Evolutionary conservation across 2,797 vertebrate genomes (phyloP).

Genomic region (Buceros bicornis): DNA sequence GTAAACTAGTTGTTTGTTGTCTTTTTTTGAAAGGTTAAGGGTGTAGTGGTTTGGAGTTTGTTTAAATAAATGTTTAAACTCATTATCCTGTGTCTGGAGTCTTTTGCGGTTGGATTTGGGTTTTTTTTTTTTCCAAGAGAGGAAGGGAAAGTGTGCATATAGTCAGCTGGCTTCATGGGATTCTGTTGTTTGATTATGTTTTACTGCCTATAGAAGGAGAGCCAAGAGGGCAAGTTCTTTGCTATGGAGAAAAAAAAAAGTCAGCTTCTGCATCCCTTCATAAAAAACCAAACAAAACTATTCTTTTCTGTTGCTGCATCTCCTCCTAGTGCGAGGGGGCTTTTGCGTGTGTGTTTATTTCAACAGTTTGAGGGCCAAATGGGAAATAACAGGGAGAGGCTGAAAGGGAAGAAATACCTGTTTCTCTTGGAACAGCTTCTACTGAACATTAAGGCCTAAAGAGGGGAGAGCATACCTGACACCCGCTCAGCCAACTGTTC

Average conservation of each 20-base stretch:
- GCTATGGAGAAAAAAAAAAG: neutral
- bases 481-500: neutral
- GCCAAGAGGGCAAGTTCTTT: neutral
- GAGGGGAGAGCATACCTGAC: neutral
- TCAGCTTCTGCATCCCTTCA: neutral
- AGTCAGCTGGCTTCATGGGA: neutral
- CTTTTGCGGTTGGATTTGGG: neutral
- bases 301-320: neutral
- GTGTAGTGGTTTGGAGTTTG: constrained; percentile 83
- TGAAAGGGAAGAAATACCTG: constrained; percentile 21
- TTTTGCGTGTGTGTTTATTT: constrained; percentile 35
- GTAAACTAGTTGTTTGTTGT: constrained; percentile 77
- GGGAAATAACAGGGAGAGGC: constrained; percentile 7
- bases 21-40: constrained; percentile 77
- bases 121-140: neutral
- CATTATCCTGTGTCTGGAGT: neutral
- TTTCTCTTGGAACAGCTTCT: neutral
- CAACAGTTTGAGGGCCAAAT: neutral
- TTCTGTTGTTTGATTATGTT: neutral
- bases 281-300: neutral
- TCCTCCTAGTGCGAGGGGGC: constrained; percentile 11
- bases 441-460: neutral
- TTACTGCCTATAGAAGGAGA: neutral
- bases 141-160: neutral
- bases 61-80: constrained; percentile 84